Evolutionary conservation across 1,140 invertebrate species (phyloP), one percentile per base, ranked within the genome.

Genomic region (Microplitis mediator): DNA sequence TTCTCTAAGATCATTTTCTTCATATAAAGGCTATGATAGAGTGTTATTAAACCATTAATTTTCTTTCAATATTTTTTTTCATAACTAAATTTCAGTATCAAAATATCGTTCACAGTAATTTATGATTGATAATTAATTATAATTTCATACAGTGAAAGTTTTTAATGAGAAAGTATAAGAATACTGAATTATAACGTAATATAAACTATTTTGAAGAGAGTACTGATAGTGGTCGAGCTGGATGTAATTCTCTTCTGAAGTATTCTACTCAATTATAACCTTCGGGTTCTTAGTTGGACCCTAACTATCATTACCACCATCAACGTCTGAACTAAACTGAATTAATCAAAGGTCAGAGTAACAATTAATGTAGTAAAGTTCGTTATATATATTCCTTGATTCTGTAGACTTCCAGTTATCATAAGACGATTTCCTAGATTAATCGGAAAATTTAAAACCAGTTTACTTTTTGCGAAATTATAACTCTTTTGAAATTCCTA

Each of bases 191-290:
- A 23, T 2, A 23, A 23, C 23, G 23, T 23, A 23, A 23, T 23
- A 23, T 45, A 61, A 32, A 13, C 13, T 31, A 5, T 31, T 31
- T 11, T 31, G 16, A 5, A 34, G 16, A 14, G 4, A 54, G 67
- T 39, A 61, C 66, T 66, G 56, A 58, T 71, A 71, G n/a, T 58
- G 70, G 61, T 66, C 71, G 45, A 72, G 63, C 39, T 14, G 45
- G 35, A 39, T 67, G 72, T 80, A 80, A 83, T 78, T 78, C 23
- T n/a, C 77, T 78, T 79, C 73, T 16, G 75, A 74, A 82, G 73
- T 79, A 84, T 84, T 85, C 84, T 80, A 86, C 81, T 85, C 83
- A 84, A 86, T 86, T 86, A 83, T 66, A 74, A 73, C 77, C 81
- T 72, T 36, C 50, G 75, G 77, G 78, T 77, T 80, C 77, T 84